Conservation (phyloP, 2,797 vertebrate genomes). For the Pseudochirops corinnae region DNA sequence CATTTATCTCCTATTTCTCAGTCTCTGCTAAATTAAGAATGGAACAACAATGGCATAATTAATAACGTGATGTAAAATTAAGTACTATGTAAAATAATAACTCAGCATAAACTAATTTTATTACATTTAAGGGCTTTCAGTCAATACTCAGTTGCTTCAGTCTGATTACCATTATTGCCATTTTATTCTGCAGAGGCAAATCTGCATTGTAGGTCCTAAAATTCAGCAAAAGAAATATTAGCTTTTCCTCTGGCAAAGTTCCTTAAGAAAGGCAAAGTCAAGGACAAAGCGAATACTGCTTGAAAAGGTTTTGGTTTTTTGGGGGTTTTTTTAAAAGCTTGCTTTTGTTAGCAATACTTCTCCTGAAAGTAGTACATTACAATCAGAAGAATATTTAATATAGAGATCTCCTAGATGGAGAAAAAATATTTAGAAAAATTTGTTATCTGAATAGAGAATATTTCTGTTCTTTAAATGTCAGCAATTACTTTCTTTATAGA, state of each 20-base stretch:
- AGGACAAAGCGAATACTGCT: not conserved
- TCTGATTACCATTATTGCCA: not conserved
- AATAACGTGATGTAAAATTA: not conserved
- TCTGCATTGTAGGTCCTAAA: not conserved
- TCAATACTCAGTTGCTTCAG: not conserved
- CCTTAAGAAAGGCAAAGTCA: not conserved
- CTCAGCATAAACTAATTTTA: not conserved
- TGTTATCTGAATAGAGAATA: not conserved
- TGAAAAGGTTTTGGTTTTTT: not conserved
- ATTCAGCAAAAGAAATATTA: not conserved
- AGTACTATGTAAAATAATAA: not conserved
- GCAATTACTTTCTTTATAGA: not conserved
- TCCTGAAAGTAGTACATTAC: not conserved
- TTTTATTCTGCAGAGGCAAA: not conserved
- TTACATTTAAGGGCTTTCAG: not conserved
- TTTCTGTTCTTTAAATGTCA: not conserved
- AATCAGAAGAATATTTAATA: not conserved
- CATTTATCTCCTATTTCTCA: not conserved
- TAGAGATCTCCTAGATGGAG: not conserved
- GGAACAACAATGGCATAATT: not conserved
- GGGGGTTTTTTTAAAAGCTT: not conserved
- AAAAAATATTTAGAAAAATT: not conserved
- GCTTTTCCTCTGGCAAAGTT: not conserved
- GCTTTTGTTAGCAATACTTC: not conserved
- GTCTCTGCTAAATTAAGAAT: not conserved